phyloP scores from a whole-genome alignment of 2,113 vertebrate genomes.

The Channa argus region DNA sequence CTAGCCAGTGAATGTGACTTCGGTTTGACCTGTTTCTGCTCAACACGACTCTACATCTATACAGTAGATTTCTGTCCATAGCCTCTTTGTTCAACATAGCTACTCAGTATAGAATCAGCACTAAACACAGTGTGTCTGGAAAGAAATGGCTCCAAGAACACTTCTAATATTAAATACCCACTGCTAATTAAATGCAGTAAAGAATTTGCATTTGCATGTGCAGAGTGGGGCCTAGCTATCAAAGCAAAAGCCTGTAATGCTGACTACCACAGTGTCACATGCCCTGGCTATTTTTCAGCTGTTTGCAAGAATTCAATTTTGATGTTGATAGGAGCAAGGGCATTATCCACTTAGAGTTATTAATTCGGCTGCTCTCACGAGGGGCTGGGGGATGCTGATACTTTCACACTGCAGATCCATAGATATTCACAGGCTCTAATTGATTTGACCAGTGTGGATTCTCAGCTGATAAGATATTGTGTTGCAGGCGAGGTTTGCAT shows the following conservation, averaged over 20 bases:
- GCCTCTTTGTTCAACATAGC: conserved; percentile 60
- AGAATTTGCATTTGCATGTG: conserved; percentile 69
- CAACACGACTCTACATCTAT: conserved; percentile 18
- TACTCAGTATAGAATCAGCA: conserved; percentile 40
- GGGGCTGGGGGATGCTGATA: conserved; percentile 81
- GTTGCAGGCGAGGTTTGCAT: conserved; percentile 77
- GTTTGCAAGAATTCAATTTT: conserved; percentile 83
- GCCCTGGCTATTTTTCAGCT: conserved; percentile 70
- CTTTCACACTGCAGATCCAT: conserved; percentile 78
- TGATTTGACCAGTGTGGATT: conserved; percentile 84
- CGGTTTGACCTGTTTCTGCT: conserved; percentile 47
- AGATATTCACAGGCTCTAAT: conserved; percentile 85
- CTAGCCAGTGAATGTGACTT: conserved; percentile 48
- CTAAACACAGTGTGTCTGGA: conserved; percentile 31
- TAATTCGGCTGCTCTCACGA: conserved; percentile 85
- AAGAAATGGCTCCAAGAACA: conserved; percentile 64
- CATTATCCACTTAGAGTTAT: conserved; percentile 86
- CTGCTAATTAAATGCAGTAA: conserved; percentile 63
- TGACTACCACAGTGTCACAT: conserved; percentile 50
- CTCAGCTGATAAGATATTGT: conserved; percentile 83
- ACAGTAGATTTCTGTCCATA: conserved; percentile 23
- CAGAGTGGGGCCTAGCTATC: conserved; percentile 51
- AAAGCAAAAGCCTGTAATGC: conserved; percentile 55
- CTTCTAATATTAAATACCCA: conserved; percentile 56
- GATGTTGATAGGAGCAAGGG: conserved; percentile 85